Evolutionary conservation across 2,797 vertebrate species (phyloP), one percentile per base, ranked within the genome.

Genomic region (Astyanax mexicanus): DNA sequence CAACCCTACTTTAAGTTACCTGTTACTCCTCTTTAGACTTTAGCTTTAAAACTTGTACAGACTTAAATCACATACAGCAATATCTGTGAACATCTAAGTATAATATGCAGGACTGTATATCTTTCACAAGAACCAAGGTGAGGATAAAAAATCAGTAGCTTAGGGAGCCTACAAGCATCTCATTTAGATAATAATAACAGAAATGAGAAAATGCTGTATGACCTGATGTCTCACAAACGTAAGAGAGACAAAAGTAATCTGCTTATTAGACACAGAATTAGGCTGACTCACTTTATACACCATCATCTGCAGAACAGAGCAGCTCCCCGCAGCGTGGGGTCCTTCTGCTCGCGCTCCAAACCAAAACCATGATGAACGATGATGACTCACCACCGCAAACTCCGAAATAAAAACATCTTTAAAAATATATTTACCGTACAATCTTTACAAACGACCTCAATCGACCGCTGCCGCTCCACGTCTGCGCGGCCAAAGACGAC

Each of bases 331-430:
- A 44, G 44, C 27, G 9, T 32, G 27, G 45, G 44, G 35, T 17
- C 15, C 21, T 15, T 62, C 35, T 67, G 80, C 44, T 23, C 82
- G 54, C 38, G 49, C 81, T 70, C 82, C 80, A 32, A 32, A 83
- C 78, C 81, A 80, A 80, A 86, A 87, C 85, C 72, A 86, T 79
- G 74, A 81, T 85, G 88, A 84, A 85, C 78, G 29, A 88, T 83
- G 87, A 84, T 89, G n/a, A n/a, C n/a, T n/a, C n/a, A n/a, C 90
- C 85, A 87, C 84, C 77, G 85, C 87, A 86, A 89, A 88, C 83
- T 75, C 21, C 79, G 83, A 84, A 69, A 85, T 86, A 80, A 69
- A 67, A 88, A 84, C 60, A 52, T 64, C 65, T 73, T 74, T 71
- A 86, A 87, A 91, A 87, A 88, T 87, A 89, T 85, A 86, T 86